Base-by-base conservation (phyloP, 2,888 invertebrate genomes). In the Drosophila prostipennis region DNA sequence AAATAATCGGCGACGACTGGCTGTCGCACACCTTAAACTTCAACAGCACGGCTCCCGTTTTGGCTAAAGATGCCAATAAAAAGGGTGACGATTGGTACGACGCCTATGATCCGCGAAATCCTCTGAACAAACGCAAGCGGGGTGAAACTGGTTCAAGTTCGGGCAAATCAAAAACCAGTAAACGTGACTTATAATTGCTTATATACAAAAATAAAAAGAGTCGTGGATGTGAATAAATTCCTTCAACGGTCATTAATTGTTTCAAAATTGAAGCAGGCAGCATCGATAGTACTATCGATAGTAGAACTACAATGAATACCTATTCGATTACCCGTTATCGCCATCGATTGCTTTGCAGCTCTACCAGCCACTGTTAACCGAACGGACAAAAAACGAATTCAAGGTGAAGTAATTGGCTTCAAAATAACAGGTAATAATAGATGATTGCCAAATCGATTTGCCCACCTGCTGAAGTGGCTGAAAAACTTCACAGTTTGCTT, bases 81-180 rank as follows among this genome's bases (percentile, higher is more conserved):
- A 97, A 97, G 90, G 95, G 96, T 49, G 97, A 97, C 78, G 99
- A 99, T 85, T 98, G 99, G 97, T 99, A 98, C 90, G 98, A 98
- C 90, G 97, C 98, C 32, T 96, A 96, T 88, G 99, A 99, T 92
- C 99, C 99, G 0, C 93, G 99, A 74, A 99, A 99, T 93, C 96
- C 98, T 0, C 92, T 99, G 5, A 99, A 98, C 84, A 97, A 98
- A 92, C 93, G 99, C 53, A 95, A 98, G 90, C 93, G 99, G 57
- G 98, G 91, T 1, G 91, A 88, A 59, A 54, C 70, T 14, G 56
- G 19, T 46, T 69, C 76, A 13, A 46, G 46, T 45, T 29, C 45
- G n/a, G 10, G 14, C 4, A 60, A 67, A 46, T 55, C 72, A 11
- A 57, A 57, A 53, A n/a, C 53, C 11, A 60, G 14, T 32, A 60